Evolutionary conservation across 2,113 vertebrate genomes (phyloP).

Genomic region (Stercorarius parasiticus): DNA sequence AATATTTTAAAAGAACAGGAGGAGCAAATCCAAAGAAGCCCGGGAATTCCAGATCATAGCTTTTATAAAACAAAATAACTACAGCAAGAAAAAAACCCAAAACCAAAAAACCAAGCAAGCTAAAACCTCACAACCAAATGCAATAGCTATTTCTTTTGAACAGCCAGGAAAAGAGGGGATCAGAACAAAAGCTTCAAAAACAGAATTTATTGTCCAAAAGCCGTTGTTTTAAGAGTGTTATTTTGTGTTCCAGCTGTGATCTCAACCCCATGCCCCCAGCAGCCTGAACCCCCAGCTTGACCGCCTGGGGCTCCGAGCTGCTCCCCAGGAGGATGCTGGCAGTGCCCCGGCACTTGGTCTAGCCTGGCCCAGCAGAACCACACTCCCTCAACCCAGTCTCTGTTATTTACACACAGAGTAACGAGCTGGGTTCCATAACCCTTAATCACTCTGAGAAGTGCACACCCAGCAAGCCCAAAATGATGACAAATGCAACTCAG

Average conservation of each 20-base stretch:
- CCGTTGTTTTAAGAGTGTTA: background rate
- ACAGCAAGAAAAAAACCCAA: background rate
- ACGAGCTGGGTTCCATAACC: background rate
- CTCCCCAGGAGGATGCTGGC: background rate
- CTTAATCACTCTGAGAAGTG: background rate
- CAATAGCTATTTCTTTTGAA: background rate
- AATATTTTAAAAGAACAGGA: background rate
- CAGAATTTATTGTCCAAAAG: background rate
- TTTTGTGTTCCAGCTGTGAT: background rate
- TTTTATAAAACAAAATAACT: background rate
- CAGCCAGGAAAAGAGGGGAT: background rate
- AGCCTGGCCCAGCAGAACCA: background rate
- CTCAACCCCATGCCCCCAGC: too few relatives aligned
- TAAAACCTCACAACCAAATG: background rate
- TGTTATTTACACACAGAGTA: too few relatives aligned
- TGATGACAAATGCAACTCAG: background rate
- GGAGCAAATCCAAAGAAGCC: background rate
- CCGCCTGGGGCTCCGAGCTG: background rate
- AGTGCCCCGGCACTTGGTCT: background rate
- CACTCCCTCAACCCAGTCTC: fast-evolving
- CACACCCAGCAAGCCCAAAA: background rate
- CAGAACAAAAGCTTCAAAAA: background rate
- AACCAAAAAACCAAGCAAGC: too few relatives aligned
- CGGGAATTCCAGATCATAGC: background rate
- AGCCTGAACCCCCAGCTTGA: background rate